Percentiles rank a stretch among this genome's conserved stretches.
These are phyloP conservation scores for Pedionomus torquatus DNA, from an alignment of 2,113 vertebrate species.

Conservation along the genomic window DNA sequence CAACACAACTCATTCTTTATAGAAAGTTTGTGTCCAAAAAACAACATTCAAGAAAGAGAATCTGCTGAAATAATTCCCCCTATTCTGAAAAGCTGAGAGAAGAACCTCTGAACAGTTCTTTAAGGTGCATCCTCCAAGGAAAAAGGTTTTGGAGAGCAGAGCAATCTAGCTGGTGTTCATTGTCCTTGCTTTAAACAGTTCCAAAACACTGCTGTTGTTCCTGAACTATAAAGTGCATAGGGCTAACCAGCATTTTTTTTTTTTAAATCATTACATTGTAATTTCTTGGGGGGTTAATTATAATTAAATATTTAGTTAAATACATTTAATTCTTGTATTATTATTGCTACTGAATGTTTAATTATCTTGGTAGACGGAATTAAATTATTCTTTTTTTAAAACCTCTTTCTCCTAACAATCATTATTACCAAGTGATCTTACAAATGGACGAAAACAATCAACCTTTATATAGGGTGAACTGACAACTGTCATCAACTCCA, in stretches of 20 bases:
- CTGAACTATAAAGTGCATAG: neutral
- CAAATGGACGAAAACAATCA: neutral
- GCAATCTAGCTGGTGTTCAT: neutral
- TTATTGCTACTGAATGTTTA: neutral
- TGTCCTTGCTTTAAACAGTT: neutral
- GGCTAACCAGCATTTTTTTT: neutral
- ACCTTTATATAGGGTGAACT: neutral
- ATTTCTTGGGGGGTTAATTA: neutral
- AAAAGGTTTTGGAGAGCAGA: neutral
- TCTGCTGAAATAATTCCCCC: neutral
- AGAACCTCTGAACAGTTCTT: neutral
- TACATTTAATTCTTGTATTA: neutral
- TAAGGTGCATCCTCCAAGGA: neutral
- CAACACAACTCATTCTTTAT: neutral
- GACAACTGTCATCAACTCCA: neutral
- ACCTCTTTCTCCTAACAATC: neutral
- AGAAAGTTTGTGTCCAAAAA: neutral
- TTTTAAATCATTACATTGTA: neutral
- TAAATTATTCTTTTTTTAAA: neutral
- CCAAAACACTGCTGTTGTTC: neutral
- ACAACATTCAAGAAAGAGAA: neutral
- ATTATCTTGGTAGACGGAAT: neutral
- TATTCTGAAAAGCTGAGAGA: neutral
- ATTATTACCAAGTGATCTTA: neutral
- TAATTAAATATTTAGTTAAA: neutral